Evolutionary conservation across 2,888 invertebrate species (phyloP), one percentile per base, ranked within the genome.

Genomic region (Amiota minor): DNA sequence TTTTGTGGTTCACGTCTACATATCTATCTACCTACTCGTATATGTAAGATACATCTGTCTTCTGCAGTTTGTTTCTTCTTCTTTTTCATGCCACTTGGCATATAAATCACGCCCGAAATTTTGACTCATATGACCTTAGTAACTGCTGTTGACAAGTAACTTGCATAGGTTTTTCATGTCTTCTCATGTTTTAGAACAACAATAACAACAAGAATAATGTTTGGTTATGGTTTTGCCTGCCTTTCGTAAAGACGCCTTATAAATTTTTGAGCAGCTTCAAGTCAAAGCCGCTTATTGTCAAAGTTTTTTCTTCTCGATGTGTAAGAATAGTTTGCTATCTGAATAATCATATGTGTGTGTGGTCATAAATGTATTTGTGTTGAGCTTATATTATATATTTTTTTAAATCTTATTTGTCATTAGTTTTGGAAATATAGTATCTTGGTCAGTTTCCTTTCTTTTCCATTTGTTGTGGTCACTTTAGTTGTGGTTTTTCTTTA

Each of bases 271-370:
- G 72, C n/a, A 53, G 67, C 77, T 14, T 35, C 64, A 47, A 70
- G 62, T 72, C 46, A 76, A 80, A 85, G 77, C 84, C 70, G 82
- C 84, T 83, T 85, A 85, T 80, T 82, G 82, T 75, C 77, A 77
- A 75, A 72, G 59, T 59, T 59, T 20, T 20, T 20, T 4, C 20
- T 35, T 23, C 1, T 23, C 1, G 35, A 35, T 35, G 35, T 35
- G 35, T 35, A 35, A 35, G 35, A 35, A 35, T 35, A 35, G 35
- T 35, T 35, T 35, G 35, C 6, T 35, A 35, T 35, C 4, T 35
- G 35, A 35, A 55, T 74, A 68, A 18, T 61, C 23, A 20, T 45
- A 50, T 55, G 64, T 47, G 64, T 71, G 67, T 2, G 47, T 11
- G 49, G 45, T 18, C 0, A 16, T 46, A n/a, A 6, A 47, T 62